These are phyloP conservation scores for Antennarius striatus DNA, from an alignment of 2,113 vertebrate genomes.

Conservation along the genomic window DNA sequence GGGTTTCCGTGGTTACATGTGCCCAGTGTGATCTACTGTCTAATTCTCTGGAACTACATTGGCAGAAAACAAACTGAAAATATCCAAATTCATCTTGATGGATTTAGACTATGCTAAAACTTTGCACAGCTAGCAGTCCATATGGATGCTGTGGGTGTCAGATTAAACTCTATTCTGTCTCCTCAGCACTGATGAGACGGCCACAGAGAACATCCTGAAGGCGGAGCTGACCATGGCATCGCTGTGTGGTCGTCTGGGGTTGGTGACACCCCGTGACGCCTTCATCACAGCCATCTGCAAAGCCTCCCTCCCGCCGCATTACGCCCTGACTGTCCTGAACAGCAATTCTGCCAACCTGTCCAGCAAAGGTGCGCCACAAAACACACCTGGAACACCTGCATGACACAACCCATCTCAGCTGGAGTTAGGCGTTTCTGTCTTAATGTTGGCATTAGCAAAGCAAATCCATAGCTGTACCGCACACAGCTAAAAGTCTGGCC, in stretches of 20 bases:
- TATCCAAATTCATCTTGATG: no score
- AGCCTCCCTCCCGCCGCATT: slow-evolving; percentile 96
- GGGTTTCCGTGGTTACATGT: no score
- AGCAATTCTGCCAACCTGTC: slow-evolving; percentile 83
- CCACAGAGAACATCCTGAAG: slow-evolving; percentile 98
- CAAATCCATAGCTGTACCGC: neutral
- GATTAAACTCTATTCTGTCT: neutral
- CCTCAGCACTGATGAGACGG: slow-evolving; percentile 93
- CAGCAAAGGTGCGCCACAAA: slow-evolving; percentile 85
- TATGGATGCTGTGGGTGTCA: no score
- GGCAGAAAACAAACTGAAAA: no score
- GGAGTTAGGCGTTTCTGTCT: neutral
- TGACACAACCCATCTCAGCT: neutral
- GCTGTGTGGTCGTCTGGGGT: slow-evolving; percentile 90
- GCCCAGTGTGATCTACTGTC: no score
- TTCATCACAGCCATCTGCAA: slow-evolving; percentile 99
- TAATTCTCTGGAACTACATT: no score
- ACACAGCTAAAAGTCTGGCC: slow-evolving; percentile 10
- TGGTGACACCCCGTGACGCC: slow-evolving; percentile 96
- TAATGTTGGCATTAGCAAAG: neutral
- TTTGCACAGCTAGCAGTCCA: no score
- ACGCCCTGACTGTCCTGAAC: slow-evolving; percentile 92
- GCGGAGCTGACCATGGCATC: slow-evolving; percentile 96
- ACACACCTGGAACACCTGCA: neutral
- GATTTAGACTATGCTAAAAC: no score